Conservation (phyloP, 2,797 vertebrate species). For the Eutrigla gurnardus region DNA sequence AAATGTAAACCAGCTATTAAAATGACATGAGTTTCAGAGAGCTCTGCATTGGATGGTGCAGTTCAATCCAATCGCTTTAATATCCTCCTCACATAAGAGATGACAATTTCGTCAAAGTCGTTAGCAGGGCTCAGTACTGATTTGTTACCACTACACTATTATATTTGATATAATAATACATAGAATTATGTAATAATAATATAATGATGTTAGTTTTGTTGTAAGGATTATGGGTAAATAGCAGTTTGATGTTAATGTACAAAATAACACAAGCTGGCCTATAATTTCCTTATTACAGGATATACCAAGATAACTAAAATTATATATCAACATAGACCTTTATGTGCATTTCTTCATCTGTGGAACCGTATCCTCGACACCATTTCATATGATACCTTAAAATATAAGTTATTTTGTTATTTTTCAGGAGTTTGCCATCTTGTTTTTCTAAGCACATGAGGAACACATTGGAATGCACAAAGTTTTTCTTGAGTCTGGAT, state of each 20-base stretch:
- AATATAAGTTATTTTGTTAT: too few species aligned
- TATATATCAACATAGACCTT: neutral
- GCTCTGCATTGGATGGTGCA: conserved; percentile 41
- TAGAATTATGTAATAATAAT: neutral
- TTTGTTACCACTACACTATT: conserved; percentile 3
- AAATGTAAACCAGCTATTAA: conserved; percentile 59
- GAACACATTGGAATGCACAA: neutral
- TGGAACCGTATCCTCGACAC: too few species aligned
- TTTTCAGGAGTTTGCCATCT: too few species aligned
- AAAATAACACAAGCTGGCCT: neutral
- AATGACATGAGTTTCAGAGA: conserved; percentile 51
- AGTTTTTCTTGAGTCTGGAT: neutral
- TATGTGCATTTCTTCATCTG: neutral
- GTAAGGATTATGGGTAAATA: neutral
- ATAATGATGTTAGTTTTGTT: neutral
- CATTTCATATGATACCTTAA: too few species aligned
- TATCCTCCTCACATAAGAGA: conserved; percentile 20
- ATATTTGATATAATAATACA: conserved; percentile 1
- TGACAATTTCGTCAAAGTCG: neutral
- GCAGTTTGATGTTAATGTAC: neutral
- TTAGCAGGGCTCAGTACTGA: neutral
- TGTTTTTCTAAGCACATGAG: neutral
- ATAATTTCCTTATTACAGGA: neutral
- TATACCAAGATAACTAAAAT: neutral
- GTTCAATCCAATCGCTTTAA: conserved; percentile 52